Evolutionary conservation across 1,140 invertebrate genomes (phyloP).

Genomic region (Pseudoatta argentina): DNA sequence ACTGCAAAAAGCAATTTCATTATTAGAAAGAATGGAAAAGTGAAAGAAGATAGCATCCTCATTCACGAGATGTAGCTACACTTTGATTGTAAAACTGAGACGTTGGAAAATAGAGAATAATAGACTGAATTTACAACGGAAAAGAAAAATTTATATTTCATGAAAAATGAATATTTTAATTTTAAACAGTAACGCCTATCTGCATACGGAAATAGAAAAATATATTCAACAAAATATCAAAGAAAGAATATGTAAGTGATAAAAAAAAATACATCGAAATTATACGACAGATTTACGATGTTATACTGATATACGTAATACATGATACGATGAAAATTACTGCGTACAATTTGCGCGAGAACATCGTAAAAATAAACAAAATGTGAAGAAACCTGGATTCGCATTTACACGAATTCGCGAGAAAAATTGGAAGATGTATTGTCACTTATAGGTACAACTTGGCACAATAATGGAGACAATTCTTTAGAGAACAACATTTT

Average conservation of each 20-base stretch:
- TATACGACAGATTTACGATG: background rate
- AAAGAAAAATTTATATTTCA: background rate
- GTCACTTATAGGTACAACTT: background rate
- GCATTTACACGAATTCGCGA: background rate
- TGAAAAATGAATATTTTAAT: conserved; percentile 28
- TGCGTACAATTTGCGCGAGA: background rate
- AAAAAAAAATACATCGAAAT: conserved; percentile 6
- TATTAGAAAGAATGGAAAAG: background rate
- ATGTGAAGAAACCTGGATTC: background rate
- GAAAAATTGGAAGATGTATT: conserved; percentile 44
- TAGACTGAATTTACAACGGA: background rate
- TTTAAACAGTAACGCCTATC: background rate
- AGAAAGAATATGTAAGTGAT: background rate
- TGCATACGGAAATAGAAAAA: background rate
- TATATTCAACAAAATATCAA: conserved; percentile 13
- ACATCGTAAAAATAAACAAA: conserved; percentile 33
- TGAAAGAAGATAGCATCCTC: background rate
- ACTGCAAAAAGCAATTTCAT: background rate
- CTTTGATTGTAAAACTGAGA: conserved; percentile 10
- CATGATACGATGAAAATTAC: conserved; percentile 46
- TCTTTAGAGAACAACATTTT: too few relatives aligned
- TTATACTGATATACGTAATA: background rate
- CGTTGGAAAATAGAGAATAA: background rate
- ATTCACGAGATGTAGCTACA: conserved; percentile 4
- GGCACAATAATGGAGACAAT: background rate